A percentile compares a stretch with the other conserved stretches of the same genome.
Conservation (phyloP, 2,113 vertebrate species). For the Helogale parvula region DNA sequence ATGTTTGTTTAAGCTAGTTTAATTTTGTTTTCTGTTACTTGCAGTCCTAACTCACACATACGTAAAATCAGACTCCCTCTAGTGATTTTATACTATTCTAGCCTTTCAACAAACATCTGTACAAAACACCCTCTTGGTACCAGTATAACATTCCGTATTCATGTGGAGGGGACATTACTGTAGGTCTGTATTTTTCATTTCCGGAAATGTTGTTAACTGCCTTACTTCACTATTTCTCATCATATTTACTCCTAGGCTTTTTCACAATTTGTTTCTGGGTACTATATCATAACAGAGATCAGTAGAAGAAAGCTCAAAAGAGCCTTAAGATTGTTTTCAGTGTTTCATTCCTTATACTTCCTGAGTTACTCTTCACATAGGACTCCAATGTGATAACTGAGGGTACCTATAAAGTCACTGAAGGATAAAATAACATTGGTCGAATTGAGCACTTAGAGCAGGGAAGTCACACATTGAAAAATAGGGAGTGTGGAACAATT, state of each 20-base stretch:
- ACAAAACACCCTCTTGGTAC: neutral
- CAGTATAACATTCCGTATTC: neutral
- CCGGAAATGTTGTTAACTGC: neutral
- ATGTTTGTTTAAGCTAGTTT: slow-evolving; percentile 46
- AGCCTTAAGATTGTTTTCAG: neutral
- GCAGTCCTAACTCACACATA: slow-evolving; percentile 9
- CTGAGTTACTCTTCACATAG: neutral
- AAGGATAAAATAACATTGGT: neutral
- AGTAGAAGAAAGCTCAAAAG: neutral
- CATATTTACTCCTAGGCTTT: neutral
- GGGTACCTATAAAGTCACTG: neutral
- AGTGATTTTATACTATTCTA: neutral
- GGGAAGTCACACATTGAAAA: neutral
- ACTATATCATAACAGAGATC: neutral
- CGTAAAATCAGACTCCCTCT: slow-evolving; percentile 3
- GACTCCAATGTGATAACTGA: neutral
- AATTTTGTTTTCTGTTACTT: slow-evolving; percentile 57
- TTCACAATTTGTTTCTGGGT: neutral
- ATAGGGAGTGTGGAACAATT: neutral
- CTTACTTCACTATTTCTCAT: neutral
- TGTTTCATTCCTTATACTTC: neutral
- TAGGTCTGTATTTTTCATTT: slow-evolving; percentile 20
- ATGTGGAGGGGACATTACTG: neutral
- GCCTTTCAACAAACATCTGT: slow-evolving; percentile 28
- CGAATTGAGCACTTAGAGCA: neutral